Base-by-base conservation (phyloP, 2,888 invertebrate genomes). In the Eupeodes luniger region DNA sequence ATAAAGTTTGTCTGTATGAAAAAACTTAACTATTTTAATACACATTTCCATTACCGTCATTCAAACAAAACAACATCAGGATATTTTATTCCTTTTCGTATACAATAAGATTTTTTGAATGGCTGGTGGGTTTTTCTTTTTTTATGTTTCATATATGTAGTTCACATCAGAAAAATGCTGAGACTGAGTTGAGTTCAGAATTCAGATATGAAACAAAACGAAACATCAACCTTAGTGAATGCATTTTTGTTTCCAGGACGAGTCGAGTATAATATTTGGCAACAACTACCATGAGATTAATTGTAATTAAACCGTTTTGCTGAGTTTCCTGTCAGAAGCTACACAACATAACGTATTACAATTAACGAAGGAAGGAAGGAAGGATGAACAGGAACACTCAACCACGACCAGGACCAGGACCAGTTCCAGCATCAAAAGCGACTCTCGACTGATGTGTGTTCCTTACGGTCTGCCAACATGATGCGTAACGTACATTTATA, bases 261-360 rank as follows among this genome's bases (percentile, higher is more conserved):
- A 40, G 40, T 40, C 40, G 40, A 40, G 40, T 5, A 5, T 44
- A 40, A 44, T 61, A 53, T 55, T 69, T 67, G 66, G 49, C 12
- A 61, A 70, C 53, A 80, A 80, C 76, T 76, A 62, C 77, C 84
- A 76, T 81, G 83, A 81, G 84, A 84, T 84, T 87, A 84, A 87
- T 84, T 84, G 80, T 84, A 87, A 84, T 87, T 77, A 87, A 87
- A 87, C 84, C 67, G 84, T 87, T 87, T 84, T 84, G 76, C 59
- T 80, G 77, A 84, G 70, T 84, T 84, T 80, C 44, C 84, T 84
- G 84, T 62, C 84, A 87, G 55, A 84, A 87, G 34, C 77, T 84
- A n/a, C 72, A 40, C 70, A 70, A 64, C 70, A 86, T 53, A 82
- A 57, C 62, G 70, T 57, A 75, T 79, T 76, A 83, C 86, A 79